A percentile compares a stretch with the other conserved stretches of the same genome.
phyloP scores from a whole-genome alignment of 2,797 vertebrate species.

The Lophura swinhoii region DNA sequence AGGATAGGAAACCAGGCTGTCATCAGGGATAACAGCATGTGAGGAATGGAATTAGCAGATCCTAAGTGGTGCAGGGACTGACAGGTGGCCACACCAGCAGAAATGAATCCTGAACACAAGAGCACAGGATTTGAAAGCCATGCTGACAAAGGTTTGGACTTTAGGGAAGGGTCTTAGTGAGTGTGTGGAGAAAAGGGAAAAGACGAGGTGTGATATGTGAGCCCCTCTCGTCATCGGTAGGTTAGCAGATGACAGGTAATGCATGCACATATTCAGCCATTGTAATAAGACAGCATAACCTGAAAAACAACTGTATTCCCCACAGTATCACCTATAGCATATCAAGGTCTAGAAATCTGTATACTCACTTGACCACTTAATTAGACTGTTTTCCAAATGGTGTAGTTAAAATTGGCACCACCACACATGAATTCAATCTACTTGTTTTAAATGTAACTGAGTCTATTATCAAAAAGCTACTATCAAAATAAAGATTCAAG shows the following conservation, averaged over 20 bases:
- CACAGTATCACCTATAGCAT: neutral
- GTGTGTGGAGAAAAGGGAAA: neutral
- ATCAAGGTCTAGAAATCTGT: neutral
- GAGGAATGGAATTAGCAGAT: slow-evolving; percentile 35
- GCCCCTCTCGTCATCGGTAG: neutral
- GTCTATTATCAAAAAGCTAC: neutral
- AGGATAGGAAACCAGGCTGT: slow-evolving; percentile 5
- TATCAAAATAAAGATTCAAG: neutral
- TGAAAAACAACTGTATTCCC: neutral
- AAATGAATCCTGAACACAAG: neutral
- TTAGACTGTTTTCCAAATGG: neutral
- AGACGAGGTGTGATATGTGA: neutral
- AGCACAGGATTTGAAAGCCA: neutral
- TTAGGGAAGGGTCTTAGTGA: neutral
- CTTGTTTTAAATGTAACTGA: neutral
- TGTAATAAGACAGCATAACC: neutral
- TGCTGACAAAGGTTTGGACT: accelerated
- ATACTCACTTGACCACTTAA: neutral
- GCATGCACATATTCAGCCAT: neutral
- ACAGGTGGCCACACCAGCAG: neutral
- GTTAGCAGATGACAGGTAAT: neutral
- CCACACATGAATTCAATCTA: neutral
- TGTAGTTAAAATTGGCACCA: neutral
- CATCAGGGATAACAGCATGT: neutral
- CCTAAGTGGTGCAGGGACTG: neutral